Evolutionary conservation across 2,888 invertebrate species (phyloP), one percentile per base, ranked within the genome.

Genomic region (Watsonalla binaria): DNA sequence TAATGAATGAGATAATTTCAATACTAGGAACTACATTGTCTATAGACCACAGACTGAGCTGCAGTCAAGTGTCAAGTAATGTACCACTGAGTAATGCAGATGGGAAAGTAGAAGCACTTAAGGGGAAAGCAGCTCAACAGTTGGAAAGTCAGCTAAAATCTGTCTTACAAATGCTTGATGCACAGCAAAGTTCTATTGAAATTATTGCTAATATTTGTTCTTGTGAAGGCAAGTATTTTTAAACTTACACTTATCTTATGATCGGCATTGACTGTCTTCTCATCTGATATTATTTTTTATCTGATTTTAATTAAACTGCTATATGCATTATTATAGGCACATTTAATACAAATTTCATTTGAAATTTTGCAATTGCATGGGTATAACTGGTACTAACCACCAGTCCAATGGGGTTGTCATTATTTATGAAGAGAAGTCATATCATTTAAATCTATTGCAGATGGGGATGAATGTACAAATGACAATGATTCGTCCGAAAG

Each of bases 181-280:
- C 94, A 0, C 95, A 95, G 72, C 93, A 94, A 65, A 92, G 93
- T 72, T 92, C 94, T 0, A 82, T 95, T 47, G 95, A 95, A 83
- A 93, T 95, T 58, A 80, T 95, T 54, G 93, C 95, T 33, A 95
- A 96, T 78, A 82, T 95, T 52, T 94, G 94, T 70, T 93, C 94
- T 39, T 84, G 92, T 70, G 94, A 94, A 73, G 94, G 94, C 93
- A 84, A 82, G 61, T 15, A 24, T 24, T 24, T 24, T 24, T 24
- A 24, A 2, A 24, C 24, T 24, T 24, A 4, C 24, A 24, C 24
- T 24, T 24, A 24, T 24, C 24, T 24, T 24, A 24, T 2, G 24
- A 24, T 24, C 24, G 4, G 24, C 24, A 24, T 24, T 24, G 4
- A 2, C 24, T 24, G 4, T 24, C 2, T 24, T 24, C 24, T 24